Percentiles rank a stretch among this genome's conserved stretches.
phyloP scores from a whole-genome alignment of 2,797 vertebrate genomes.

The Hephaestus fuliginosus region DNA sequence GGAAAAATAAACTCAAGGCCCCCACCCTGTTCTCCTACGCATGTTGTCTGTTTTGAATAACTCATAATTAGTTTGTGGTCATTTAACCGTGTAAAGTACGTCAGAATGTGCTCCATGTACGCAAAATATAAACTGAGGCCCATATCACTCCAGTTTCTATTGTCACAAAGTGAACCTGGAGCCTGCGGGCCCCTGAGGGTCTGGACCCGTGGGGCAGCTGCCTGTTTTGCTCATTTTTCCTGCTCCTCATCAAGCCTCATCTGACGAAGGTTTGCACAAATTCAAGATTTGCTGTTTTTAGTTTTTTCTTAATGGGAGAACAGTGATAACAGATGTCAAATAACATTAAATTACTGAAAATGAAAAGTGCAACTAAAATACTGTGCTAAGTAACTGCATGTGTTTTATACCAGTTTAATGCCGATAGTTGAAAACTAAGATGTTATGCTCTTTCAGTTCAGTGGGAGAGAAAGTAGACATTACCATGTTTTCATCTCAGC shows the following conservation, averaged over 20 bases:
- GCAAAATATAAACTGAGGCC: not conserved
- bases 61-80: not conserved
- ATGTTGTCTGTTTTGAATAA: not conserved
- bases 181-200: not conserved
- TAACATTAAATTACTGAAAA: not conserved
- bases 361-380: not conserved
- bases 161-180: not conserved
- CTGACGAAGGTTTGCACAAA: not conserved
- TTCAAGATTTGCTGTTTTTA: constrained; percentile 5
- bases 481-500: not conserved
- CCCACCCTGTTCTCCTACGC: not conserved
- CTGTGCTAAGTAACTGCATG: not conserved
- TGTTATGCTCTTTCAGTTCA: not conserved
- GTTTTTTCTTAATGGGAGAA: not conserved
- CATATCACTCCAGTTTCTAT: not conserved
- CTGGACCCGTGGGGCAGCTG: not conserved
- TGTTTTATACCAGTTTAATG: not conserved
- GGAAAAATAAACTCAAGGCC: not conserved
- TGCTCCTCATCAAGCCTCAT: not conserved
- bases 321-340: not conserved
- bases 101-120: not conserved
- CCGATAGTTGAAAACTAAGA: not conserved
- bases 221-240: not conserved
- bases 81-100: not conserved
- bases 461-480: not conserved